Base-by-base conservation (phyloP, 2,888 invertebrate species). In the Baronia brevicornis region DNA sequence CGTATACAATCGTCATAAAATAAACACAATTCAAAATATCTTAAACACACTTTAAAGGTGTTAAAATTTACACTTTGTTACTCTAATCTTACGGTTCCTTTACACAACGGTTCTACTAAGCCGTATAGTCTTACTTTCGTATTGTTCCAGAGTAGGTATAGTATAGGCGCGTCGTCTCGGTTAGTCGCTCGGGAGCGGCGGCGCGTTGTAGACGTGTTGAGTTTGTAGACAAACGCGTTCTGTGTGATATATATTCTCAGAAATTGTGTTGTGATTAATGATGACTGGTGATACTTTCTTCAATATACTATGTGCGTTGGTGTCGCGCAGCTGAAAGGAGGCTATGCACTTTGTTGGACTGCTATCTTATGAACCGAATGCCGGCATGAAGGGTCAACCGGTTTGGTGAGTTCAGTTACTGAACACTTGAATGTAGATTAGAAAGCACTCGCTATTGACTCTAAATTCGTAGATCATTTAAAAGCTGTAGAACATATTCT, bases 371-470 rank as follows among this genome's bases (percentile, higher is more conserved):
- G 70, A 68, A 49, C 61, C 63, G 54, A 54, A 53, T 46, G 58
- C 64, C 65, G 69, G 69, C 62, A 82, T 84, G 82, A 80, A 78
- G 74, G 84, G 79, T 51, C 79, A 78, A 79, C 82, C 84, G 79
- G 82, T 84, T 75, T 84, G 82, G 82, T 84, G 67, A 84, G 80
- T 69, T 60, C 62, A 65, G 58, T 57, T 60, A 51, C 62, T 60
- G 58, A 68, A 58, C 59, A 53, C 51, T 55, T 43, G 41, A 46
- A 41, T 47, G 50, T 56, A 52, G 47, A 60, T 46, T 60, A 62
- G 62, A 63, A 63, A 68, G 61, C 61, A 50, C 48, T 48, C 38
- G 30, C 29, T 30, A 25, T 39, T 35, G 39, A 31, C 33, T 27
- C 35, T 39, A 38, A 31, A 38, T 25, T 28, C 21, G 9, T 28